Evolutionary conservation across 2,797 vertebrate genomes (phyloP).

Genomic region (Crax fasciolata): DNA sequence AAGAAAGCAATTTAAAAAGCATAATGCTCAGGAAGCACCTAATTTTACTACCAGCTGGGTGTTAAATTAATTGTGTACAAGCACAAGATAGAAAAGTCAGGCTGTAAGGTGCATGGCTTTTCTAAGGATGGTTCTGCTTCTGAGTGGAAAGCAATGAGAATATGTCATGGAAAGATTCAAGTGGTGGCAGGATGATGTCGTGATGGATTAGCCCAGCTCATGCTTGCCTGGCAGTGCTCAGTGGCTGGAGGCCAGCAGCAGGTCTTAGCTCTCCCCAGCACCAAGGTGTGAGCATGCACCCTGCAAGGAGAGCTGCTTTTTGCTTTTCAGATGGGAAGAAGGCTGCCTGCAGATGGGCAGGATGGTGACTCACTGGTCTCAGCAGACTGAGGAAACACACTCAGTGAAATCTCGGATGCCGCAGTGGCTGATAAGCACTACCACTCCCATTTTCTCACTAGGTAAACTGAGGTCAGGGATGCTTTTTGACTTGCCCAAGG

Average conservation of each 20-base stretch:
- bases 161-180: conserved; percentile 31
- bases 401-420: neutral
- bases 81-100: conserved; percentile 18
- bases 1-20: conserved; percentile 78
- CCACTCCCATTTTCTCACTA: conserved; percentile 57
- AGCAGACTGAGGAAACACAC: neutral
- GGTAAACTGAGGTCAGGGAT: conserved; percentile 66
- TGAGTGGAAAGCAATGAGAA: conserved; percentile 1
- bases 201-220: conserved; percentile 16
- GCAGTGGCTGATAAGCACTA: neutral
- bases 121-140: neutral
- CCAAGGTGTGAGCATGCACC: neutral
- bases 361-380: neutral
- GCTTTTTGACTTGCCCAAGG: conserved; percentile 53
- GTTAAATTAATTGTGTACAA: conserved; percentile 74
- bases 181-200: conserved; percentile 22
- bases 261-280: neutral
- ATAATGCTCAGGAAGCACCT: conserved; percentile 69
- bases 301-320: neutral
- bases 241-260: neutral
- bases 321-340: neutral
- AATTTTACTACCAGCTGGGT: conserved; percentile 78
- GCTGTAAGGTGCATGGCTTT: neutral
- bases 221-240: neutral
- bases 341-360: conserved; percentile 1